Conservation (phyloP, 2,888 invertebrate genomes). For the Uloborus plumipes region DNA sequence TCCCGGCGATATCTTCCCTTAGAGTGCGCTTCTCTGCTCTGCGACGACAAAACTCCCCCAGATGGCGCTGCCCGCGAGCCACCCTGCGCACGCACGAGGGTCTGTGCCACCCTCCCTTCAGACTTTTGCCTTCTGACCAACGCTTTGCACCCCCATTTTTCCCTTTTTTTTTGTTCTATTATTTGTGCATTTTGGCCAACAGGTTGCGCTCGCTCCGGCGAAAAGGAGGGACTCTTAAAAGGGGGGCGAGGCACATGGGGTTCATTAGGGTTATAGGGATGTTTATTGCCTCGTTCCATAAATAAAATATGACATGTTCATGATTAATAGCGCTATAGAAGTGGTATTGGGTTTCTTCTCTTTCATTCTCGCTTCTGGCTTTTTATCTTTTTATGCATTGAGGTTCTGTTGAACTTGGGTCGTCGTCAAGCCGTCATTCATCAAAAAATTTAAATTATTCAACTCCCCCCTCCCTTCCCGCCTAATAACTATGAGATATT, state of each 20-base stretch:
- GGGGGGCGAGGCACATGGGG: slow-evolving; percentile 6
- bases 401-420: too few species aligned
- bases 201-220: slow-evolving; percentile 33
- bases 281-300: slow-evolving; percentile 51
- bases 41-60: slow-evolving; percentile 17
- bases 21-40: slow-evolving; percentile 57
- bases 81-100: slow-evolving; percentile 31
- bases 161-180: slow-evolving; percentile 25
- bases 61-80: slow-evolving; percentile 42
- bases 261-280: slow-evolving; percentile 50
- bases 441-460: too few species aligned
- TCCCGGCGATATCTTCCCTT: slow-evolving; percentile 22
- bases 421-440: too few species aligned
- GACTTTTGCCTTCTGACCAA: slow-evolving; percentile 58
- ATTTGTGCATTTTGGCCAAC: slow-evolving; percentile 35
- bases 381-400: neutral
- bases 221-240: slow-evolving; percentile 1
- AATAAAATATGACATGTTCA: slow-evolving; percentile 40
- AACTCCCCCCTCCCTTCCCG: too few species aligned
- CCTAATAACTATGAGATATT: too few species aligned
- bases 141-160: slow-evolving; percentile 15
- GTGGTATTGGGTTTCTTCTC: slow-evolving; percentile 18
- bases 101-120: neutral
- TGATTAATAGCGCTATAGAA: slow-evolving; percentile 39
- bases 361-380: slow-evolving; percentile 4